Conservation (phyloP, 2,888 invertebrate species). For the Heteromyza rotundicornis region DNA sequence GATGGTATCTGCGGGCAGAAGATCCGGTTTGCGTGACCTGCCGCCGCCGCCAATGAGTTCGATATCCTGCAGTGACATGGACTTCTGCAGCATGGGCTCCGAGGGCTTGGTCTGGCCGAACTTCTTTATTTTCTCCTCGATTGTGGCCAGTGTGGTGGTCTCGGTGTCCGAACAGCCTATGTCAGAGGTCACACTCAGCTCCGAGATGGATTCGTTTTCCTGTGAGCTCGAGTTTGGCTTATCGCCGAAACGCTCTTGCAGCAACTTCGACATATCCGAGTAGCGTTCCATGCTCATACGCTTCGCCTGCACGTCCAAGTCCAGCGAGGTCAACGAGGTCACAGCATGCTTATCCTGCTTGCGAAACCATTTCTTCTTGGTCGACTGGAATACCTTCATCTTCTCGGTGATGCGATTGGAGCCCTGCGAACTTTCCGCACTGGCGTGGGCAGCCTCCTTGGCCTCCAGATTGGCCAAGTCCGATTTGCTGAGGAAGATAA, state of each 20-base stretch:
- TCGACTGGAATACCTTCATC: constrained; percentile 63
- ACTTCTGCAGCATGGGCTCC: constrained; percentile 54
- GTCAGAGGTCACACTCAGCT: constrained; percentile 41
- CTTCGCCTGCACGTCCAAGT: constrained; percentile 70
- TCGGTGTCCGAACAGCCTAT: constrained; percentile 50
- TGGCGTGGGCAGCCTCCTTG: constrained; percentile 40
- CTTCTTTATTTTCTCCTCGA: constrained; percentile 40
- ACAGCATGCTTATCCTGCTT: constrained; percentile 50
- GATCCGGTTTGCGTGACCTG: constrained; percentile 50
- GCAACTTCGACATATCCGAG: constrained; percentile 74
- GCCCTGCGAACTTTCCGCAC: constrained; percentile 36
- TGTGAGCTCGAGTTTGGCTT: constrained; percentile 28
- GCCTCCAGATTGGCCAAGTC: constrained; percentile 70
- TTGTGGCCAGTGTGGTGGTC: constrained; percentile 48
- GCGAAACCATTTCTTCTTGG: constrained; percentile 74
- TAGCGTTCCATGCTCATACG: constrained; percentile 75
- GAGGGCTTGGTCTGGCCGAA: constrained; percentile 35
- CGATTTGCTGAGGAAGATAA: constrained; percentile 72
- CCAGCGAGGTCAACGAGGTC: constrained; percentile 49
- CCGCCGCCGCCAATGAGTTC: constrained; percentile 50
- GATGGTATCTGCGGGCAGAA: constrained; percentile 51
- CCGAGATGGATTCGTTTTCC: constrained; percentile 41
- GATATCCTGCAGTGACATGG: constrained; percentile 60
- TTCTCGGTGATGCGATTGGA: constrained; percentile 59
- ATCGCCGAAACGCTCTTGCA: constrained; percentile 72